Evolutionary conservation across 2,113 vertebrate genomes (phyloP), one percentile per base, ranked within the genome.

Genomic region (Zosterops pallidus): DNA sequence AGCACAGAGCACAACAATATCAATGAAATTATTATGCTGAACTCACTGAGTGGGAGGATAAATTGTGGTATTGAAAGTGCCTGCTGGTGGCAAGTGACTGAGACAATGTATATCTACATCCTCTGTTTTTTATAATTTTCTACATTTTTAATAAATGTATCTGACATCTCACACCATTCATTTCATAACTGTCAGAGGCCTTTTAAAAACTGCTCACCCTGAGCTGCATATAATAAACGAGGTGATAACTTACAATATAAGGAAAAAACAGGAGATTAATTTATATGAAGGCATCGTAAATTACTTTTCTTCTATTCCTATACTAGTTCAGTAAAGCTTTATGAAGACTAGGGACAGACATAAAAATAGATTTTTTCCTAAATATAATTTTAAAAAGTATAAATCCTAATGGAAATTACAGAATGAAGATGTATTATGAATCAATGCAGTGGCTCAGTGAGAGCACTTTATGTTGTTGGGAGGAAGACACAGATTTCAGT

Each of bases 201-300:
- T 95, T 89, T 94, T 96, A 39, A 95, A 86, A 96, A 91, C 89
- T 82, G 84, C 83, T 94, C 82, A 89, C 74, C 79, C 87, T 83
- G 68, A 94, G 91, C 89, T 60, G 69, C 89, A 46, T 77, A 83
- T 94, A 96, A 97, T 93, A 89, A 96, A 96, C 3, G 57, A 94
- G 62, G 83, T 92, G 92, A 90, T 94, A 94, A 85, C 78, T 92
- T 95, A 82, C 53, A 89, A 52, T 80, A 68, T 85, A 95, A 93
- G 68, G 72, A 90, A 86, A 95, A 95, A 96, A 89, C 69, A 92
- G 83, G 86, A 95, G 88, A 97, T 95, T 96, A 96, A 96, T 97
- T 96, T 93, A 95, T 90, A 81, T 53, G 80, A 93, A 71, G 92
- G 72, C 69, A 46, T 33, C 33, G 21, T 94, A 96, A 96, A 97